Percentiles rank a stretch among this genome's conserved stretches.
Evolutionary conservation across 2,113 vertebrate genomes (phyloP).

Genomic region (Chelonoidis abingdonii): DNA sequence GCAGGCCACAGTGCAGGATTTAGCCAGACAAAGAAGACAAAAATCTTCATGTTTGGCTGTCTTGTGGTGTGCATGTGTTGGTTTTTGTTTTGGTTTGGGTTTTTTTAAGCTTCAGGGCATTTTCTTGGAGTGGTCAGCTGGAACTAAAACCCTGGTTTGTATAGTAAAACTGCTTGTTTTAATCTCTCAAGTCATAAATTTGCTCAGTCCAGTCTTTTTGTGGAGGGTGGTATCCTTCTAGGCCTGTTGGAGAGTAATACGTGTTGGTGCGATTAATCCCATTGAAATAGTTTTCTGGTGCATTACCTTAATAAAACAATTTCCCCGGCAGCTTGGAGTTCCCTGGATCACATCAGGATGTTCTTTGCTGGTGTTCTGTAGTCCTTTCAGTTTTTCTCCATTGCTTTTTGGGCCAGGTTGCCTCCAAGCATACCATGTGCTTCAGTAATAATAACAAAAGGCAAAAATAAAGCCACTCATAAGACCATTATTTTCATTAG

Average conservation of each 20-base stretch:
- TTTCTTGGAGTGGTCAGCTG: neutral
- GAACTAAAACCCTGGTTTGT: neutral
- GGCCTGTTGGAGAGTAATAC: neutral
- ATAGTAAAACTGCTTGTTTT: neutral
- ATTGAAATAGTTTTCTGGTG: constrained; percentile 4
- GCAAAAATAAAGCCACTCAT: constrained; percentile 36
- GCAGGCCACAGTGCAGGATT: neutral
- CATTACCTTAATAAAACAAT: constrained; percentile 35
- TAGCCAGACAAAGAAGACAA: neutral
- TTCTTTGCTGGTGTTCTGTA: constrained; percentile 15
- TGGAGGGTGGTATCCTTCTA: neutral
- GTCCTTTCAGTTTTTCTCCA: neutral
- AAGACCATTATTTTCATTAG: constrained; percentile 52
- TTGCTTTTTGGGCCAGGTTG: constrained; percentile 55
- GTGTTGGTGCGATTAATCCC: constrained; percentile 27
- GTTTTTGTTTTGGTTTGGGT: neutral
- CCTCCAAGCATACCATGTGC: constrained; percentile 44
- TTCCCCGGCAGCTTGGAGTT: neutral
- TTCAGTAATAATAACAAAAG: constrained; percentile 63
- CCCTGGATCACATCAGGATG: neutral
- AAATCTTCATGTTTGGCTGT: neutral
- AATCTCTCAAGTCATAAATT: neutral
- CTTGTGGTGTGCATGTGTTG: neutral
- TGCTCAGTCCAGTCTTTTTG: neutral
- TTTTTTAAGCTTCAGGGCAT: neutral